Conservation (phyloP, 2,113 vertebrate genomes). For the Pleuronectes platessa region DNA sequence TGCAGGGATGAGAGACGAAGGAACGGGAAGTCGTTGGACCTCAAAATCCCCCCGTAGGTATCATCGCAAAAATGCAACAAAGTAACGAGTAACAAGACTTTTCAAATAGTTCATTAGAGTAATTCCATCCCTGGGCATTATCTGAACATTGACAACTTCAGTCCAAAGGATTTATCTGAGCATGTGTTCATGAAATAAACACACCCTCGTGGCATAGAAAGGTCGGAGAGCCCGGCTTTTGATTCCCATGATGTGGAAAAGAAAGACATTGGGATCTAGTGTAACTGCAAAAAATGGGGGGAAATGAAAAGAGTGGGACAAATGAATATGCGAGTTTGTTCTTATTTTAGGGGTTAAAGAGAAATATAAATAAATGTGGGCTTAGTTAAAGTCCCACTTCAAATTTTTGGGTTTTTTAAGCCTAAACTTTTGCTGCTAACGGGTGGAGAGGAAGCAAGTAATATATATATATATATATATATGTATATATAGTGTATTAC, state of each 20-base stretch:
- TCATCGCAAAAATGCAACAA: slow-evolving; percentile 19
- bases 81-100: neutral
- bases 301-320: slow-evolving; percentile 62
- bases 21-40: slow-evolving; percentile 54
- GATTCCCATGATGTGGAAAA: slow-evolving; percentile 70
- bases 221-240: slow-evolving; percentile 87
- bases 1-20: slow-evolving; percentile 65
- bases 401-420: slow-evolving; percentile 26
- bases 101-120: neutral
- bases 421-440: slow-evolving; percentile 43
- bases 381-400: slow-evolving; percentile 64
- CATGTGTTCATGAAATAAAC: slow-evolving; percentile 65
- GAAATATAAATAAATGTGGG: slow-evolving; percentile 28
- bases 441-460: slow-evolving; percentile 29
- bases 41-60: slow-evolving; percentile 42
- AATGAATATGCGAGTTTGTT: slow-evolving; percentile 59
- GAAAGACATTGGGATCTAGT: slow-evolving; percentile 52
- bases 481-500: slow-evolving; percentile 49
- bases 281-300: slow-evolving; percentile 51
- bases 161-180: slow-evolving; percentile 47
- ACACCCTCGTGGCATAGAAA: slow-evolving; percentile 80
- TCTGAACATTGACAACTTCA: slow-evolving; percentile 44
- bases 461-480: slow-evolving; percentile 9
- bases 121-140: slow-evolving; percentile 70
- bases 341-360: slow-evolving; percentile 40